A percentile compares a stretch with the other conserved stretches of the same genome.
Conservation (phyloP, 2,797 vertebrate genomes). For the Gambusia yucatana region DNA sequence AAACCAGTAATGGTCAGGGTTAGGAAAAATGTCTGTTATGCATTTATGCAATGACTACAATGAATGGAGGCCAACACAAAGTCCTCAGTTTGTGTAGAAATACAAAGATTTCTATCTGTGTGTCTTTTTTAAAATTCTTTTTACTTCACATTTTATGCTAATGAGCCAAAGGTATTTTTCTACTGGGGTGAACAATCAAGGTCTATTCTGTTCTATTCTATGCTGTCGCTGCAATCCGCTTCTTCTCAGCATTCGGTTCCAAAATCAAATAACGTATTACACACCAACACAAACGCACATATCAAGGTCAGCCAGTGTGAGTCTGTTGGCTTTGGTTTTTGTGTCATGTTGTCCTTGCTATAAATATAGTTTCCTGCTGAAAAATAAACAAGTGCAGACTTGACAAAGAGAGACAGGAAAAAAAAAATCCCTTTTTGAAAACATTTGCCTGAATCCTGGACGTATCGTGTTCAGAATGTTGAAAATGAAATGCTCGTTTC, state of each 20-base stretch:
- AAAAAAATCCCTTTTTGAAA: neutral
- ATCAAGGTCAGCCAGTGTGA: neutral
- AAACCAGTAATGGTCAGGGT: neutral
- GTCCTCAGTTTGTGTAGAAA: neutral
- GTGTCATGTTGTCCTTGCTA: neutral
- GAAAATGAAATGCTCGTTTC: neutral
- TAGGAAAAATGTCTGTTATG: neutral
- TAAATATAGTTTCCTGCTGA: neutral
- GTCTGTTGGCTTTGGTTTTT: neutral
- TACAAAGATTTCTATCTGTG: neutral
- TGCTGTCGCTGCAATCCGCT: neutral
- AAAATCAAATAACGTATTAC: neutral
- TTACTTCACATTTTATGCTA: neutral
- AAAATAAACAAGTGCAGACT: neutral
- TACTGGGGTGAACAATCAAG: neutral
- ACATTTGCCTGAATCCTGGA: neutral
- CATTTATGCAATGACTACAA: neutral
- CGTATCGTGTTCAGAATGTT: neutral
- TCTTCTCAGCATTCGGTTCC: neutral
- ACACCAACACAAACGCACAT: neutral
- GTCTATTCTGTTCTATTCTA: neutral
- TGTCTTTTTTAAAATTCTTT: neutral
- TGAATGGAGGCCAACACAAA: neutral
- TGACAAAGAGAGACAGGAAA: neutral
- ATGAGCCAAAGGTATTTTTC: neutral